Percentiles rank a stretch among this genome's conserved stretches.
Conservation (phyloP, 2,888 invertebrate species). For the Notodonta ziczac region DNA sequence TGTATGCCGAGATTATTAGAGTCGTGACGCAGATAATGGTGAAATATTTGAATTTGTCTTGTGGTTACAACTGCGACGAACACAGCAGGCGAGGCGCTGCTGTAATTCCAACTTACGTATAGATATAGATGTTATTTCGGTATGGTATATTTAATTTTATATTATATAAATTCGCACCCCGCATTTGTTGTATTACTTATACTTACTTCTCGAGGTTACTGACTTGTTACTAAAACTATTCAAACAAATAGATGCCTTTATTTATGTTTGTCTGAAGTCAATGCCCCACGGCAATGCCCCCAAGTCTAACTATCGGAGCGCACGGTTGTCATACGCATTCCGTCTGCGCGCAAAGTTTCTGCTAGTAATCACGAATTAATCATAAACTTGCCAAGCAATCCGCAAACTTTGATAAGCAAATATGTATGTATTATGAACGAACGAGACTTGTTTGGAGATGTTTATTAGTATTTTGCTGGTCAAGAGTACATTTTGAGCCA, state of each 20-base stretch:
- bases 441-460: not conserved
- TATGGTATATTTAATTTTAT: too few relatives aligned
- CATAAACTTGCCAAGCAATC: slow-evolving; percentile 1
- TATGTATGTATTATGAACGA: slow-evolving; percentile 1
- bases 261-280: too few relatives aligned
- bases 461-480: not conserved
- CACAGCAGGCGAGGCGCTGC: too few relatives aligned
- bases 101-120: too few relatives aligned
- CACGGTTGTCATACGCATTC: slow-evolving; percentile 2
- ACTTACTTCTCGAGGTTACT: too few relatives aligned
- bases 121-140: too few relatives aligned
- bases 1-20: slow-evolving; percentile 3
- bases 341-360: not conserved
- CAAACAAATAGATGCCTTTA: not conserved
- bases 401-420: slow-evolving; percentile 6
- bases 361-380: slow-evolving; percentile 1
- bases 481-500: not conserved
- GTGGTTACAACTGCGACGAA: too few relatives aligned
- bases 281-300: not conserved
- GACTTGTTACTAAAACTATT: not conserved
- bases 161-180: too few relatives aligned
- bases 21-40: not conserved
- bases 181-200: too few relatives aligned
- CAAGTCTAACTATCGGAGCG: not conserved
- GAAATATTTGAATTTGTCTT: not conserved